These are phyloP conservation scores for Omphaloscelis lunosa DNA, from an alignment of 2,888 invertebrate genomes.

Conservation along the genomic window DNA sequence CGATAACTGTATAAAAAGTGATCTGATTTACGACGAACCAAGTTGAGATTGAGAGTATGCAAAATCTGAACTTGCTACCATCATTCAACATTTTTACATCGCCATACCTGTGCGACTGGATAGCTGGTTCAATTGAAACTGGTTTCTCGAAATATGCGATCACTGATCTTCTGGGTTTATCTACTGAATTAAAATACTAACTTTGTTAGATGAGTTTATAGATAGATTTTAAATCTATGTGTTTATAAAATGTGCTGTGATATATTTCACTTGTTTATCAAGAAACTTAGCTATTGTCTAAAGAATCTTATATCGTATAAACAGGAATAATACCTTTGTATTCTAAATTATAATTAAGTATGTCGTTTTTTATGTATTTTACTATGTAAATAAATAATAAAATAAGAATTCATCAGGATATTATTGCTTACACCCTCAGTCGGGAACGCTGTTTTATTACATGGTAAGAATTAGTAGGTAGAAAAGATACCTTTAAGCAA, in stretches of 20 bases:
- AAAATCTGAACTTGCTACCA: slow-evolving; percentile 55
- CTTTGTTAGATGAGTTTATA: slow-evolving; percentile 12
- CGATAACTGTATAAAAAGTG: slow-evolving; percentile 50
- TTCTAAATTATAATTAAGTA: too few species aligned
- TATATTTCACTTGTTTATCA: background rate
- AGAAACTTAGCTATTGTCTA: background rate
- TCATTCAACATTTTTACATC: slow-evolving; percentile 59
- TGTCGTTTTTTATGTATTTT: too few species aligned
- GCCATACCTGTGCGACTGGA: slow-evolving; percentile 45
- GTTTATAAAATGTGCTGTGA: background rate
- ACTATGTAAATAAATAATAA: too few species aligned
- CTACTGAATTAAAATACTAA: slow-evolving; percentile 26
- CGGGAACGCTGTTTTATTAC: background rate
- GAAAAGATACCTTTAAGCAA: background rate
- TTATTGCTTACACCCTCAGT: background rate
- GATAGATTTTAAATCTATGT: slow-evolving; percentile 8
- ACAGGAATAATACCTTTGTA: too few species aligned
- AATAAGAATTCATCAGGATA: background rate
- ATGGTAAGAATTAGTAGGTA: background rate
- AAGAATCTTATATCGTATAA: background rate
- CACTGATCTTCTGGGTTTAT: slow-evolving; percentile 42
- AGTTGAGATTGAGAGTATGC: slow-evolving; percentile 30
- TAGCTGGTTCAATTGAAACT: slow-evolving; percentile 48
- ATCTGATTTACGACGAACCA: slow-evolving; percentile 48
- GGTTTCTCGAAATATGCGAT: slow-evolving; percentile 58